Conservation (phyloP, 2,113 vertebrate species). For the Fregetta grallaria region DNA sequence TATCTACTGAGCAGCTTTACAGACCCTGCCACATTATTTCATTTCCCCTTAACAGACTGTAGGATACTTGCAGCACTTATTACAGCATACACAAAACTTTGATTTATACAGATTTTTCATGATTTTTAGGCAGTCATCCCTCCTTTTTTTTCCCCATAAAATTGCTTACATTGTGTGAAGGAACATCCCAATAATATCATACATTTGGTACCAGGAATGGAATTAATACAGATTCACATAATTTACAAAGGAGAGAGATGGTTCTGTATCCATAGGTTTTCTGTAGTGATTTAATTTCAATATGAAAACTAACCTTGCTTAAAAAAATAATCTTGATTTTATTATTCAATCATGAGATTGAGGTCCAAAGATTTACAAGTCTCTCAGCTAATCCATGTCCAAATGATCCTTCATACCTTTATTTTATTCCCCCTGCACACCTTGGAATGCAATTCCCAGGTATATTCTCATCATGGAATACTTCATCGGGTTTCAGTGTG, state of each 20-base stretch:
- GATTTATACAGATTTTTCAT: not conserved
- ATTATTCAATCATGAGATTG: not conserved
- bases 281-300: not conserved
- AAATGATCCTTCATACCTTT: not conserved
- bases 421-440: not conserved
- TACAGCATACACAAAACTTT: not conserved
- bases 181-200: not conserved
- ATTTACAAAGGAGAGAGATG: not conserved
- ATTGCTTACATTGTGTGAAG: not conserved
- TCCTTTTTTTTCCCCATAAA: not conserved
- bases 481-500: not conserved
- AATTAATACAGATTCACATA: not conserved
- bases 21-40: not conserved
- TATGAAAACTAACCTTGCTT: not conserved
- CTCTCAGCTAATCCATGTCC: not conserved
- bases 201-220: not conserved
- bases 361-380: not conserved
- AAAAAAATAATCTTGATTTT: conserved; percentile 17
- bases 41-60: not conserved
- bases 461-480: not conserved
- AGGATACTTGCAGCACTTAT: not conserved
- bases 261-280: not conserved
- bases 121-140: not conserved
- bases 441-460: not conserved
- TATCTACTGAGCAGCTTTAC: not conserved